Conservation (phyloP, 92 coral and sea anemone species). For the Siderastrea radians region DNA sequence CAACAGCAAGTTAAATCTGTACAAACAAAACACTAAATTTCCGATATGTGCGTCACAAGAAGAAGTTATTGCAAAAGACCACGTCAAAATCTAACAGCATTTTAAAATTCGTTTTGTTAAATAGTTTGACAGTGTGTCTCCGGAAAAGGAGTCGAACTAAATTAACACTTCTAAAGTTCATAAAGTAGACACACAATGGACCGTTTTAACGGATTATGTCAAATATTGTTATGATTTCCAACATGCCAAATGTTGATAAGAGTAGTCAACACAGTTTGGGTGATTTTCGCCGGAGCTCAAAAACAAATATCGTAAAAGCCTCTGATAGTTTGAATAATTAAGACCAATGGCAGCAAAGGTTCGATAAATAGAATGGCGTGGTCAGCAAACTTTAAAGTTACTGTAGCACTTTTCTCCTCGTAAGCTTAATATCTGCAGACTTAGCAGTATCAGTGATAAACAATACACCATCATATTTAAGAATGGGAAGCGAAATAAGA, state of each 20-base stretch:
- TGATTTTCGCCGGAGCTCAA: neutral
- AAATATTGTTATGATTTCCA: neutral
- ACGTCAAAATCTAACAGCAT: neutral
- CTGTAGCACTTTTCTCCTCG: too few species aligned
- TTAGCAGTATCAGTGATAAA: too few species aligned
- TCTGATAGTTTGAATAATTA: too few species aligned
- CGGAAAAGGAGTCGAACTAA: neutral
- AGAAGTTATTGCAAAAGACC: neutral
- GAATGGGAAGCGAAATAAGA: too few species aligned
- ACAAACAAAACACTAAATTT: neutral
- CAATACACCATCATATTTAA: too few species aligned
- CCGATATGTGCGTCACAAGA: neutral
- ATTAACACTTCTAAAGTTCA: constrained; percentile 18
- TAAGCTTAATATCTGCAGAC: too few species aligned
- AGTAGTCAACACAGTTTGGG: neutral
- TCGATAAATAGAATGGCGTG: too few species aligned
- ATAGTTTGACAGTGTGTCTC: neutral
- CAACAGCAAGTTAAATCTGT: constrained; percentile 18
- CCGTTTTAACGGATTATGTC: neutral
- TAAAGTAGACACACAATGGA: constrained; percentile 21
- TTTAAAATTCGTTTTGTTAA: neutral
- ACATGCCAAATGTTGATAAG: constrained; percentile 1
- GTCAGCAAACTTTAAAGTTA: too few species aligned
- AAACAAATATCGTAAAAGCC: too few species aligned
- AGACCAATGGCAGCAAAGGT: too few species aligned